Base-by-base conservation (phyloP, 2,888 invertebrate genomes). In the Tipula confusa region DNA sequence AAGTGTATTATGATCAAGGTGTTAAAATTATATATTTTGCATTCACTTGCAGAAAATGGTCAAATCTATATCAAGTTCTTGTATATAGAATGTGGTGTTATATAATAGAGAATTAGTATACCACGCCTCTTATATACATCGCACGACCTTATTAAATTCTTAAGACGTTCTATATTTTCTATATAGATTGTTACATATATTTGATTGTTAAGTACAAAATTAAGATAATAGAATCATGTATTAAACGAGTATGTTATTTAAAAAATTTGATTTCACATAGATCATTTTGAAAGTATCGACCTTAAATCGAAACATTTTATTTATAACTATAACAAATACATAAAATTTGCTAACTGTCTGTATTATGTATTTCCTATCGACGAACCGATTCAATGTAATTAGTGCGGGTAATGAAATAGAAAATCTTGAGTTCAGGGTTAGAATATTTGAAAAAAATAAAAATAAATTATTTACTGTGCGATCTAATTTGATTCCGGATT, bases 241-340 rank as follows among this genome's bases (percentile, higher is more conserved):
- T 31, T n/a, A 31, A 5, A 31, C 31, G 3, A 3, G 31, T 36
- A 36, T 36, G 36, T 36, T 36, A 36, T 36, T 36, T 6, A 5
- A 9, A 36, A 36, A 43, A 43, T 7, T 64, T 9, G 9, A 64
- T 9, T 13, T 64, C 24, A 64, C 11, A 64, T 24, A 64, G 64
- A 64, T 64, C 64, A 24, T 64, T 64, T 64, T 64, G 64, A 64
- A 64, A 64, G 64, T 64, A 64, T 64, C 24, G 64, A 64, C 64
- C 64, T 64, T 11, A 64, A 64, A 33, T 33, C 11, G 33, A 2
- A 48, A 48, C n/a, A 1, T 7, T 38, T 38, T 38, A 38, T 48
- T 38, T 38, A 13, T 31, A 31, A 5, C 3, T 11, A 1, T 13
- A 38, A 38, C 38, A 38, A 3, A 43, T n/a, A 43, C 31, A 31